A percentile compares a stretch with the other conserved stretches of the same genome.
Conservation (phyloP, 2,888 invertebrate species). For the Cyaniris semiargus region DNA sequence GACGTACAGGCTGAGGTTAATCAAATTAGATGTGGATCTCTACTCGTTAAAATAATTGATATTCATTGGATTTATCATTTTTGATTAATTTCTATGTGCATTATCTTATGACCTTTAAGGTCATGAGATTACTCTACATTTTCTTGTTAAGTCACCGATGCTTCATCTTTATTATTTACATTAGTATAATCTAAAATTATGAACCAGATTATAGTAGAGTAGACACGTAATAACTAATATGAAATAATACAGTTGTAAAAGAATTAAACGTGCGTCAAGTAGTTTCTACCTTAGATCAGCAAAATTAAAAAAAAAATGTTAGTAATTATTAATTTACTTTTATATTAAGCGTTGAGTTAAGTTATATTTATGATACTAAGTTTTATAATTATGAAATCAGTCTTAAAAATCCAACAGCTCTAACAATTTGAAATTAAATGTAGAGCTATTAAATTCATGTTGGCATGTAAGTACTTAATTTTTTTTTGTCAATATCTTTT, state of each 20-base stretch:
- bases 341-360: neutral
- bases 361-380: neutral
- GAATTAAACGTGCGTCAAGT: no score
- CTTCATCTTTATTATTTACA: neutral
- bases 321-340: neutral
- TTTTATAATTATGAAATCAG: neutral
- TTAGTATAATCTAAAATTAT: neutral
- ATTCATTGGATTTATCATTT: slow-evolving; percentile 6
- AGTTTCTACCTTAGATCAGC: no score
- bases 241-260: no score
- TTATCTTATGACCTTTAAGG: neutral
- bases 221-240: no score
- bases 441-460: neutral
- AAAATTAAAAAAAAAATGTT: no score
- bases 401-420: neutral
- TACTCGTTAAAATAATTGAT: slow-evolving; percentile 7
- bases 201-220: neutral
- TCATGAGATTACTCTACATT: neutral
- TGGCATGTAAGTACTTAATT: neutral
- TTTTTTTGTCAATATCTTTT: neutral
- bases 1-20: slow-evolving; percentile 15
- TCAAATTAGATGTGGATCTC: slow-evolving; percentile 23
- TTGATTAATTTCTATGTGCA: neutral
- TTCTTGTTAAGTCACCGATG: neutral
- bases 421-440: neutral